These are phyloP conservation scores for Rhadina sibilatrix DNA, from an alignment of 2,113 vertebrate genomes.

Conservation along the genomic window DNA sequence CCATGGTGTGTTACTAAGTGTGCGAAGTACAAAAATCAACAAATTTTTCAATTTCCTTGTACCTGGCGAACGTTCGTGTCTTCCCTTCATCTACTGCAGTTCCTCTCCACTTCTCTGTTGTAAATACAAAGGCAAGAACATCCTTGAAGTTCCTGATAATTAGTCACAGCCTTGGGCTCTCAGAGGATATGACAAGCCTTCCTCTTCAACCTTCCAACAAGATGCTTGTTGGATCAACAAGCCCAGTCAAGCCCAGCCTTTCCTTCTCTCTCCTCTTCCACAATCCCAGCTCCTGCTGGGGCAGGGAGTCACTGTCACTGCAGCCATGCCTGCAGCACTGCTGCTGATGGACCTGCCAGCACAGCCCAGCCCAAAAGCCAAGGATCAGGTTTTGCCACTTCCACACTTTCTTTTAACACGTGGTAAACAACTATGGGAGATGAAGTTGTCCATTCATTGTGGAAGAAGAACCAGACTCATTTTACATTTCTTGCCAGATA, in stretches of 20 bases:
- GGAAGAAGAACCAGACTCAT: neutral
- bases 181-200: neutral
- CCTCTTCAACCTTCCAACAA: neutral
- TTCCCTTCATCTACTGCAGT: neutral
- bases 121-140: neutral
- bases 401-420: neutral
- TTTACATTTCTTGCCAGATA: neutral
- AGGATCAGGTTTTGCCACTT: neutral
- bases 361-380: neutral
- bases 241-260: neutral
- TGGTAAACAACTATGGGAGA: neutral
- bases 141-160: neutral
- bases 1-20: neutral
- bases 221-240: neutral
- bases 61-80: neutral
- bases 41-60: neutral
- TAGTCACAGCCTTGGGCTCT: neutral
- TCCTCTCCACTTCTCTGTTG: neutral
- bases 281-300: rapidly evolving
- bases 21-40: neutral
- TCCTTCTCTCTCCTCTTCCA: neutral
- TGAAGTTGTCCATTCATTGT: rapidly evolving
- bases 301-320: neutral
- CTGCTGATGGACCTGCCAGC: neutral
- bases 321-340: neutral